These are phyloP conservation scores for Papilio protenor DNA, from an alignment of 2,888 invertebrate genomes.

Conservation along the genomic window DNA sequence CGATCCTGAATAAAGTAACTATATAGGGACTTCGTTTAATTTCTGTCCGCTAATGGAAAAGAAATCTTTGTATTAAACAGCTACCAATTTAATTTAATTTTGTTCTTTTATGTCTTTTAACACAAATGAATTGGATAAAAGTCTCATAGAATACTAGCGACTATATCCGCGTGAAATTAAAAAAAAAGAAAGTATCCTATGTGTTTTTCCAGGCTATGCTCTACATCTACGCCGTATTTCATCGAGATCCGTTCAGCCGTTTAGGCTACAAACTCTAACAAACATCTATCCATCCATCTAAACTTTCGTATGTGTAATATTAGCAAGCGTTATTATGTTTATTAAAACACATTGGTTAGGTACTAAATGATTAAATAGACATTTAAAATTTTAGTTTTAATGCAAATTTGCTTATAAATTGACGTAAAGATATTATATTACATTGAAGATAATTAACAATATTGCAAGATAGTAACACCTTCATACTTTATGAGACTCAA, in stretches of 20 bases:
- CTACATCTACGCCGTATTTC: too few species aligned
- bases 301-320: background rate
- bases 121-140: background rate
- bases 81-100: background rate
- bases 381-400: too few species aligned
- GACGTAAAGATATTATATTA: background rate
- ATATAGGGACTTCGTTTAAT: slow-evolving; percentile 36
- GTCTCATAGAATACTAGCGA: background rate
- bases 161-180: background rate
- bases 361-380: too few species aligned
- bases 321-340: too few species aligned
- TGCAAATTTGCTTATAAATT: too few species aligned
- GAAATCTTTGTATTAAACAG: slow-evolving; percentile 12
- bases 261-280: too few species aligned
- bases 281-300: background rate
- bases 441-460: slow-evolving; percentile 21
- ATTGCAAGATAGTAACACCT: slow-evolving; percentile 39
- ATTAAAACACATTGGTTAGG: too few species aligned
- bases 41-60: slow-evolving; percentile 24
- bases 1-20: slow-evolving; percentile 46
- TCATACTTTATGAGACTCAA: slow-evolving; percentile 22
- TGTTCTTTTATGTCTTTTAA: slow-evolving; percentile 4
- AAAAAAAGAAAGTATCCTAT: too few species aligned
- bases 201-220: too few species aligned
- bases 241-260: too few species aligned